Evolutionary conservation across 2,113 vertebrate species (phyloP).

Genomic region (Ardeotis arabs): DNA sequence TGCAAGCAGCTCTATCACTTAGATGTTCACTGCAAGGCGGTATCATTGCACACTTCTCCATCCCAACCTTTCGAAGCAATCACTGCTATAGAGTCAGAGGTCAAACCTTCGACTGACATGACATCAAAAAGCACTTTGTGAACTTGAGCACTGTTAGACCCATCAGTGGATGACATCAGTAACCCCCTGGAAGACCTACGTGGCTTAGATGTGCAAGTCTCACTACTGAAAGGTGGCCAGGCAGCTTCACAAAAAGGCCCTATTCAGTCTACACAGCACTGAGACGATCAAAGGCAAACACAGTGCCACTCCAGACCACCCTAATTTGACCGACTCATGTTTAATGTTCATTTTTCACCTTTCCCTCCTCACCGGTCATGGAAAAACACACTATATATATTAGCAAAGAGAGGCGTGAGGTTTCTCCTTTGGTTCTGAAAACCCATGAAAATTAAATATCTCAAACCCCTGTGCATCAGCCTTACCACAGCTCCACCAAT

Average conservation of each 20-base stretch:
- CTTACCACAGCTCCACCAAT: background rate
- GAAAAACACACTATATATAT: background rate
- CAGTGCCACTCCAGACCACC: background rate
- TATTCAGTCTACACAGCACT: background rate
- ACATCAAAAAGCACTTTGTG: background rate
- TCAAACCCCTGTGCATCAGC: background rate
- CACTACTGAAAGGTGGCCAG: background rate
- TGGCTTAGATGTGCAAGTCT: background rate
- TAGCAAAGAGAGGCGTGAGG: background rate
- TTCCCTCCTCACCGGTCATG: background rate
- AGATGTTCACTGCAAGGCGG: background rate
- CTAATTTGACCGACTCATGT: background rate
- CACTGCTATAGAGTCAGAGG: background rate
- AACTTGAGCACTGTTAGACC: background rate
- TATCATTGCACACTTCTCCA: background rate
- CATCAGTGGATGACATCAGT: background rate
- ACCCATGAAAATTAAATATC: background rate
- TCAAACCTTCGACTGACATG: fast-evolving
- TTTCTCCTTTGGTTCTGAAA: background rate
- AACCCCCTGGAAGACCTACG: fast-evolving
- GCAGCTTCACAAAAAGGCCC: background rate
- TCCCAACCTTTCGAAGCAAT: background rate
- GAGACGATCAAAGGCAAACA: background rate
- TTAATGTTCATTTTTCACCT: background rate
- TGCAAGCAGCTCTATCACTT: background rate